These are phyloP conservation scores for Hypomecis punctinalis DNA, from an alignment of 2,888 invertebrate genomes.

Conservation along the genomic window DNA sequence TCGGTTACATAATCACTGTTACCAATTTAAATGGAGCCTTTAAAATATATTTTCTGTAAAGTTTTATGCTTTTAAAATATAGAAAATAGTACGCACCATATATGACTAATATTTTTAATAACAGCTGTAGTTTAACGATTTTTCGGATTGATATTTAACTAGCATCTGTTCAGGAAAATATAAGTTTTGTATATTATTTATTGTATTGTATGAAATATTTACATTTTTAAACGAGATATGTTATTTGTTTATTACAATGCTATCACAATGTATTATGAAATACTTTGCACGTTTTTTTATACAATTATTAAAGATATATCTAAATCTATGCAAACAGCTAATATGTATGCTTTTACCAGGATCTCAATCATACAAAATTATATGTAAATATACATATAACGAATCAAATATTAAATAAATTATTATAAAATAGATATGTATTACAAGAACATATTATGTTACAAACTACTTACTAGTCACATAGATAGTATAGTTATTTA, in stretches of 20 bases:
- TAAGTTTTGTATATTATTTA: background rate
- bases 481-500: slow-evolving; percentile 11
- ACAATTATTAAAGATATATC: slow-evolving; percentile 30
- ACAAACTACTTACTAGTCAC: slow-evolving; percentile 16
- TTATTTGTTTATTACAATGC: slow-evolving; percentile 52
- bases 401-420: slow-evolving; percentile 18
- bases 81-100: slow-evolving; percentile 10
- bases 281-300: slow-evolving; percentile 41
- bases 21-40: too few species aligned
- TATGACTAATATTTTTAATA: background rate
- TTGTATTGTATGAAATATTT: slow-evolving; percentile 24
- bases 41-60: too few species aligned
- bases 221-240: slow-evolving; percentile 52
- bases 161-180: slow-evolving; percentile 7
- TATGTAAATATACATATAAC: slow-evolving; percentile 1
- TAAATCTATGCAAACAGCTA: slow-evolving; percentile 19
- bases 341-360: slow-evolving; percentile 13
- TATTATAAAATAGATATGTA: slow-evolving; percentile 34
- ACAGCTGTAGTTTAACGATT: background rate
- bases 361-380: slow-evolving; percentile 8
- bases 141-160: background rate
- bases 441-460: slow-evolving; percentile 17
- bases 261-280: slow-evolving; percentile 63
- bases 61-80: too few species aligned
- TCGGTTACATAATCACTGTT: too few species aligned